A percentile compares a stretch with the other conserved stretches of the same genome.
Evolutionary conservation across 2,113 vertebrate genomes (phyloP).

Genomic region (Lophochroa leadbeateri): DNA sequence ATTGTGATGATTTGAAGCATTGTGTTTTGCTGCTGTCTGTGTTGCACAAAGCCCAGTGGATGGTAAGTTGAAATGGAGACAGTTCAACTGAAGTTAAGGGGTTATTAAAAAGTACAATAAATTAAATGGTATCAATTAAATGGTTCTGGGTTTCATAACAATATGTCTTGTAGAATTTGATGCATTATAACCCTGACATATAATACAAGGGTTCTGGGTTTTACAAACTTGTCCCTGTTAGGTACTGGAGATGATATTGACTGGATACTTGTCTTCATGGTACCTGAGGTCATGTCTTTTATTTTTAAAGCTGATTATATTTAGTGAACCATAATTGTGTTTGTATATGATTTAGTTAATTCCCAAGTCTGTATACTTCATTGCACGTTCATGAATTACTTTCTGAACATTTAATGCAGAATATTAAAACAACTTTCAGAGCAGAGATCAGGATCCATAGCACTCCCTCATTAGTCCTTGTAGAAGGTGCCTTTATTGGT

Average conservation of each 20-base stretch:
- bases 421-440: not conserved
- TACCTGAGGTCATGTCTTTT: not conserved
- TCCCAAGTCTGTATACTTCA: not conserved
- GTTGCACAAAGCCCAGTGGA: not conserved
- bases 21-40: not conserved
- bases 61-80: not conserved
- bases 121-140: not conserved
- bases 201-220: not conserved
- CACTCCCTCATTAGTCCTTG: no score
- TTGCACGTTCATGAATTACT: not conserved
- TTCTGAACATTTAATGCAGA: not conserved
- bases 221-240: not conserved
- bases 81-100: not conserved
- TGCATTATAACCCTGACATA: not conserved
- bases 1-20: accelerated
- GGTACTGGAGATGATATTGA: not conserved
- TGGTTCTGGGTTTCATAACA: not conserved
- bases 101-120: not conserved
- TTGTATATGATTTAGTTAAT: not conserved
- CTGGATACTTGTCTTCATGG: not conserved
- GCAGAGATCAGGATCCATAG: not conserved
- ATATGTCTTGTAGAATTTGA: not conserved
- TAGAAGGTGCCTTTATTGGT: not conserved
- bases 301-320: not conserved
- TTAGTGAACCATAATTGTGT: not conserved